phyloP scores from a whole-genome alignment of 92 coral and sea anemone species.

The Parazoanthus atlanticus region DNA sequence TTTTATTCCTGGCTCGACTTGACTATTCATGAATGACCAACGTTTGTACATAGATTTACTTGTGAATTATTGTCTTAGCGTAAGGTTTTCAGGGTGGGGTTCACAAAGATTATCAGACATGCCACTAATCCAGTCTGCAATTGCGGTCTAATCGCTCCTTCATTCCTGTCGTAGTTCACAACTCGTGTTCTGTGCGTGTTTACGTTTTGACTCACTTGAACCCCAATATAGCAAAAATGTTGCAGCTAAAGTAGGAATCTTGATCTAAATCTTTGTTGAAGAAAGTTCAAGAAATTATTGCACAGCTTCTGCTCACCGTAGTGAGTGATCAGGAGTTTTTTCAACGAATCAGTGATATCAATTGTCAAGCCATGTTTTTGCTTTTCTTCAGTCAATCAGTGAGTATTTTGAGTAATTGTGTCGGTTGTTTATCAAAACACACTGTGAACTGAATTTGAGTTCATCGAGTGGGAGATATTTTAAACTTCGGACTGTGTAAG shows the following conservation, averaged over 20 bases:
- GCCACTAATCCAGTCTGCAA: conserved; percentile 32
- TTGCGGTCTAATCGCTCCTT: conserved; percentile 7
- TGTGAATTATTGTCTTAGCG: conserved; percentile 25
- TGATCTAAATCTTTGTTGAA: neutral
- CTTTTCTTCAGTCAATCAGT: neutral
- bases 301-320: neutral
- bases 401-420: conserved; percentile 12
- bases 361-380: neutral
- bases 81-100: conserved; percentile 40
- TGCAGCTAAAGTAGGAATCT: neutral
- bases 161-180: conserved; percentile 21
- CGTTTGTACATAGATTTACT: conserved; percentile 30
- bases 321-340: neutral
- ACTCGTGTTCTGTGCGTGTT: neutral
- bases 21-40: conserved; percentile 17
- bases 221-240: neutral
- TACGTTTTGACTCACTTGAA: neutral
- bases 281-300: neutral
- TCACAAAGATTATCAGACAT: conserved; percentile 24
- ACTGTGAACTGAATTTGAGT: neutral
- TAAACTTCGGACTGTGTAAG: neutral
- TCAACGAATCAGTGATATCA: neutral
- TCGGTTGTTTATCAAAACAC: neutral
- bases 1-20: neutral
- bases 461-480: neutral